Evolutionary conservation across 1,140 invertebrate species (phyloP).

Genomic region (Xylocopa sonorina): DNA sequence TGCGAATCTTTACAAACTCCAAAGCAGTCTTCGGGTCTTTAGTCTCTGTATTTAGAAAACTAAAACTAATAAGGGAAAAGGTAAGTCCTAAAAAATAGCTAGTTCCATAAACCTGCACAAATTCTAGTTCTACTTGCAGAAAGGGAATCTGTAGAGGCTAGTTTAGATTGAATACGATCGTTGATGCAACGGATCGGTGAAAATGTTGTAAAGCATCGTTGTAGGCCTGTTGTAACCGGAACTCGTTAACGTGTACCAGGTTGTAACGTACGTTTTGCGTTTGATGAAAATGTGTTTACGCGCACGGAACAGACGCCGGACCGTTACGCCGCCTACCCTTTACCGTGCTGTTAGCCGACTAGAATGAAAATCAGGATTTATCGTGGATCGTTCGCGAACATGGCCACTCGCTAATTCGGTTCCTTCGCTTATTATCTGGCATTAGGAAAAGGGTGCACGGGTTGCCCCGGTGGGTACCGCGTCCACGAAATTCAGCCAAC

Average conservation of each 20-base stretch:
- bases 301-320: background rate
- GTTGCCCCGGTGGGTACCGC: background rate
- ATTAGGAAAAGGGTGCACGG: background rate
- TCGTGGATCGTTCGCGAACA: constrained; percentile 20
- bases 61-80: too few relatives aligned
- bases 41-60: too few relatives aligned
- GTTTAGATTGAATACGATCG: background rate
- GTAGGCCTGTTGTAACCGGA: background rate
- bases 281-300: constrained; percentile 50
- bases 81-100: too few relatives aligned
- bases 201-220: constrained; percentile 5
- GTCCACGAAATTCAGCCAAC: constrained; percentile 1
- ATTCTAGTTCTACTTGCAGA: too few relatives aligned
- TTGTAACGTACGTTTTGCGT: constrained; percentile 38
- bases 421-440: constrained; percentile 33
- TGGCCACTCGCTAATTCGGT: constrained; percentile 20
- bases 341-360: background rate
- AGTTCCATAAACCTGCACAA: background rate
- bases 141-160: background rate
- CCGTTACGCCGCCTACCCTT: background rate
- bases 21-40: too few relatives aligned
- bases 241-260: constrained; percentile 24
- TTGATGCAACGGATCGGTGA: too few relatives aligned
- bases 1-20: too few relatives aligned
- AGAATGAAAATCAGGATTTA: constrained; percentile 46